A percentile compares a stretch with the other conserved stretches of the same genome.
phyloP scores from a whole-genome alignment of 1,140 invertebrate genomes.

The Triops cancriformis region DNA sequence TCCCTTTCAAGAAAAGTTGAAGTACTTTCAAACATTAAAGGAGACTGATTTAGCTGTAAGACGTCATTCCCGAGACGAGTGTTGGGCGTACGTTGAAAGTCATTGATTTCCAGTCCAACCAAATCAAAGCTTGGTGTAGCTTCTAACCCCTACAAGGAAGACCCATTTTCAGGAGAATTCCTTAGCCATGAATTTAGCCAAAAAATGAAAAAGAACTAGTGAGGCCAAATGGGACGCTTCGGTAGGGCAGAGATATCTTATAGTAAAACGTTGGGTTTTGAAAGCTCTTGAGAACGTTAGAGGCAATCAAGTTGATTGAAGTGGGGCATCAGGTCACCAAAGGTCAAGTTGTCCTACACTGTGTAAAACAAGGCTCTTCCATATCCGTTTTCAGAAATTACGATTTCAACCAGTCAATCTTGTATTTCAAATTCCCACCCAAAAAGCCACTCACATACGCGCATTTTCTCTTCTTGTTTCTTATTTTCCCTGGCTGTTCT shows the following conservation, averaged over 20 bases:
- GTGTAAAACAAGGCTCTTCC: background rate
- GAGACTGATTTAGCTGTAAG: too few species aligned
- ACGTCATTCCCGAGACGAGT: too few species aligned
- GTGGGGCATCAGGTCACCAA: background rate
- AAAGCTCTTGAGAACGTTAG: background rate
- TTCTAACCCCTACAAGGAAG: too few species aligned
- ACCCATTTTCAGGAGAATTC: too few species aligned
- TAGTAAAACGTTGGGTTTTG: background rate
- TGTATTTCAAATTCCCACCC: background rate
- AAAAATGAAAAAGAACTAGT: too few species aligned
- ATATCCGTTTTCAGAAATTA: background rate
- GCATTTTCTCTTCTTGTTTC: background rate
- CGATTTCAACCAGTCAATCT: background rate
- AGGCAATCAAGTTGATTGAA: conserved; percentile 10
- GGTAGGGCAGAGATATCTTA: background rate
- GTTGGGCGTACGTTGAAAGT: too few species aligned
- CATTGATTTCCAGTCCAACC: too few species aligned
- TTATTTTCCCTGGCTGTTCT: background rate
- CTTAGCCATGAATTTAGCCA: too few species aligned
- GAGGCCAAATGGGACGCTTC: background rate
- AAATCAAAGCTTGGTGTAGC: too few species aligned
- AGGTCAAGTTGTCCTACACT: background rate
- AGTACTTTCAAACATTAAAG: too few species aligned
- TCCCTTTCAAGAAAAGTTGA: too few species aligned
- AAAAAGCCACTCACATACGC: background rate